phyloP scores from a whole-genome alignment of 2,113 vertebrate genomes.

The Hiodon tergisus region DNA sequence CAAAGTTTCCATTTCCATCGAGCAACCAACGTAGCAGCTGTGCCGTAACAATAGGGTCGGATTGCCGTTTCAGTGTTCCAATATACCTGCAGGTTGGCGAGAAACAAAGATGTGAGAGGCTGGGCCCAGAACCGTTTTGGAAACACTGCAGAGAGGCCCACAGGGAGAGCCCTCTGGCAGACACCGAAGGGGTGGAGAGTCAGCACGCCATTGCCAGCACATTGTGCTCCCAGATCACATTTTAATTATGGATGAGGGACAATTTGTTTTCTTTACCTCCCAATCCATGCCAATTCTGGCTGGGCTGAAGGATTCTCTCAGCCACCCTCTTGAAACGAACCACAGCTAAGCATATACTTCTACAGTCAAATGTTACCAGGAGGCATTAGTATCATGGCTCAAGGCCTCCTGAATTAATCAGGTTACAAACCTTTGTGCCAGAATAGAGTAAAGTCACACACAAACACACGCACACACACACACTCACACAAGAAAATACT shows the following conservation, averaged over 20 bases:
- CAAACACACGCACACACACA: too few relatives aligned
- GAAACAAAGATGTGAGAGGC: not conserved
- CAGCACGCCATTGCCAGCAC: not conserved
- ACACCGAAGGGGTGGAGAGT: not conserved
- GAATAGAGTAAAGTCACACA: not conserved
- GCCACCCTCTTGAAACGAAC: not conserved
- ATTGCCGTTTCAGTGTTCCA: not conserved
- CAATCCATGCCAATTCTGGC: constrained; percentile 7
- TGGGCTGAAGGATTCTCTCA: constrained; percentile 1
- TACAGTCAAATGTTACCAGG: too few relatives aligned
- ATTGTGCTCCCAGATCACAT: not conserved
- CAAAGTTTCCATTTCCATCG: not conserved
- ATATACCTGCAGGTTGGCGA: not conserved
- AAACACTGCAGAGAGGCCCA: not conserved
- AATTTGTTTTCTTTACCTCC: constrained; percentile 16
- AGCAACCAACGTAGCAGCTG: not conserved
- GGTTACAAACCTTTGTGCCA: not conserved
- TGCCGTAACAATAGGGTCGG: not conserved
- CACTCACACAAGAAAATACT: too few relatives aligned
- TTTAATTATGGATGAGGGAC: constrained; percentile 14
- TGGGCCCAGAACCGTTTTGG: not conserved
- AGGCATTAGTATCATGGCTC: too few relatives aligned
- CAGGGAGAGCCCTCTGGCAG: not conserved
- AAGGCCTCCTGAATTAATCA: not conserved
- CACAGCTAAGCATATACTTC: not conserved